Percentiles rank a stretch among this genome's conserved stretches.
These are phyloP conservation scores for Philotrypesis tridentata DNA, from an alignment of 1,140 invertebrate species.

Conservation along the genomic window DNA sequence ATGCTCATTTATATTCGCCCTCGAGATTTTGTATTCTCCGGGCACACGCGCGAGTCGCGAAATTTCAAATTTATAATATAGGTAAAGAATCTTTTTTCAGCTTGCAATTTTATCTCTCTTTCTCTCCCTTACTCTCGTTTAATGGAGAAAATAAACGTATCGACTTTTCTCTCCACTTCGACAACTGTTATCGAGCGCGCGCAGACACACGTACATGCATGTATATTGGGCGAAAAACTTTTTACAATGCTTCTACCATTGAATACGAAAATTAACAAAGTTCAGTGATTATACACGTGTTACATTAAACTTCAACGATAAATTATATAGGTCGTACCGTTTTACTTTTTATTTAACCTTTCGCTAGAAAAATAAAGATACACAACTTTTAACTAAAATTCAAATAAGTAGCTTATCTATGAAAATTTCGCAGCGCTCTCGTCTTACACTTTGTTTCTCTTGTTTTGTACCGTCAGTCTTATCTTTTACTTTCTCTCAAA, in stretches of 20 bases:
- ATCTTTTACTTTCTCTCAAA: neutral
- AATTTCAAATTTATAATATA: no score
- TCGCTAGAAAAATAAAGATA: neutral
- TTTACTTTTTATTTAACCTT: neutral
- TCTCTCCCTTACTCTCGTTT: no score
- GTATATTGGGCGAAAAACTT: no score
- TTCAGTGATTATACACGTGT: neutral
- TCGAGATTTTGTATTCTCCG: no score
- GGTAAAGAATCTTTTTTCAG: no score
- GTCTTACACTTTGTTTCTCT: neutral
- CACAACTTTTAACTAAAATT: slow-evolving; percentile 2
- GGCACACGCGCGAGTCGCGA: no score
- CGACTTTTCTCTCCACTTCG: no score
- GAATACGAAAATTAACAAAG: neutral
- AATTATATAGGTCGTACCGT: neutral
- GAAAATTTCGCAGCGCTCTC: neutral
- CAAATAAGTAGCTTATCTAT: slow-evolving; percentile 10
- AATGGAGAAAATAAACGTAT: neutral
- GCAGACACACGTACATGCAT: no score
- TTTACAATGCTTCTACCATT: neutral
- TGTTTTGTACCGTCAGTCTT: neutral
- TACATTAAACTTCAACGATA: neutral
- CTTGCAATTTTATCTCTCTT: no score
- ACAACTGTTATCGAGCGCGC: no score
- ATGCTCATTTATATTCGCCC: no score